Conservation (phyloP, 2,797 vertebrate genomes). For the Borostomias antarcticus region DNA sequence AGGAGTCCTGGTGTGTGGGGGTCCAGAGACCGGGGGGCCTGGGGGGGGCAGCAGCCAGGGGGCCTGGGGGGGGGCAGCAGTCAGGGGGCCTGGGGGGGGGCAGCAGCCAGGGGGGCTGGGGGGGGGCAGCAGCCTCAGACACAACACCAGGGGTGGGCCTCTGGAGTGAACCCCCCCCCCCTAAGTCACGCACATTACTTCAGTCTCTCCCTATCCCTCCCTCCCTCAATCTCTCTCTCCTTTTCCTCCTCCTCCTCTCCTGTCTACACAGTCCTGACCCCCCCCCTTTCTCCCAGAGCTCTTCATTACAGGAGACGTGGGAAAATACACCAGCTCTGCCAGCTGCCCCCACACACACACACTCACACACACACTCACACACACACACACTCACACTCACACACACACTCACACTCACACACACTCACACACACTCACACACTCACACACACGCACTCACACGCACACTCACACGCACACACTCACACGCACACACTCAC, state of each 20-base stretch:
- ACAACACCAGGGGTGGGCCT: conserved; percentile 38
- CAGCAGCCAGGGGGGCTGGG: conserved; percentile 43
- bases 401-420: no score
- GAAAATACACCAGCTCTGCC: conserved; percentile 73
- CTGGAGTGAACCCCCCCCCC: conserved; percentile 49
- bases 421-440: no score
- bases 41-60: neutral
- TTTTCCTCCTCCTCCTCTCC: conserved; percentile 31
- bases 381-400: conserved; percentile 61
- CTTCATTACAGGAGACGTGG: conserved; percentile 78
- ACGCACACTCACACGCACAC: no score
- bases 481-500: no score
- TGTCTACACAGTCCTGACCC: conserved; percentile 37
- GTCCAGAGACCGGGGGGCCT: no score
- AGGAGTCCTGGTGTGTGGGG: no score
- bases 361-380: conserved; percentile 28
- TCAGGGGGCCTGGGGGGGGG: conserved; percentile 40
- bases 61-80: conserved; percentile 38
- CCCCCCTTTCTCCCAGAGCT: conserved; percentile 68
- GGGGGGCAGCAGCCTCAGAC: conserved; percentile 55
- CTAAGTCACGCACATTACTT: no score
- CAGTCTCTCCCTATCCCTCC: conserved; percentile 46
- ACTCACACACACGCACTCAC: no score
- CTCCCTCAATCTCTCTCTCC: no score
- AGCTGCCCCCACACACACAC: conserved; percentile 59